Percentiles rank a stretch among this genome's conserved stretches.
phyloP scores from a whole-genome alignment of 2,113 vertebrate species.

The Oriolus oriolus region DNA sequence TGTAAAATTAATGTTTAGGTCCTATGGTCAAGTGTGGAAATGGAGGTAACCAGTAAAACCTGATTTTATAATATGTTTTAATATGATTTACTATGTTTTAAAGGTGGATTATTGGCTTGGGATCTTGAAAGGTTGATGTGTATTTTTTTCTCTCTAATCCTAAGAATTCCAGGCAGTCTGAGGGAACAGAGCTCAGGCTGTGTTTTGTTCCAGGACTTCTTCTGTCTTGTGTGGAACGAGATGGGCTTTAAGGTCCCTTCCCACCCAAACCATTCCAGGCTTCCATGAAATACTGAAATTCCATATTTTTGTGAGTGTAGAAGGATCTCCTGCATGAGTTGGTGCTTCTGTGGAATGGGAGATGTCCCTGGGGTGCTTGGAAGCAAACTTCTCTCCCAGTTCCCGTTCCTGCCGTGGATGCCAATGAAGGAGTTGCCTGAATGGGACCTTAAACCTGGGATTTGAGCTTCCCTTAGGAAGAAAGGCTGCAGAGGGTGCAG shows the following conservation, averaged over 20 bases:
- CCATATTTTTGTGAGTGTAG: neutral
- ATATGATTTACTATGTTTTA: neutral
- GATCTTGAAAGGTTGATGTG: neutral
- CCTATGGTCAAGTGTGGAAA: neutral
- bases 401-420: fast-evolving
- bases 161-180: neutral
- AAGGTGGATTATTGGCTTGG: neutral
- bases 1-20: neutral
- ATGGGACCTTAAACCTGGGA: neutral
- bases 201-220: neutral
- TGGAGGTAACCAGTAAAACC: neutral
- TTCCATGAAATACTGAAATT: too few species aligned
- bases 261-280: neutral
- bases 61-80: neutral
- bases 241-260: neutral
- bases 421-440: fast-evolving
- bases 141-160: neutral
- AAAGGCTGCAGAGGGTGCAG: neutral
- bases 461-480: neutral
- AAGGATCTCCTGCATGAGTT: neutral
- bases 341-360: neutral
- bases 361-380: neutral
- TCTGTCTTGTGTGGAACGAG: fast-evolving
- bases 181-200: neutral
- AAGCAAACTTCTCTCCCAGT: neutral